phyloP scores from a whole-genome alignment of 2,797 vertebrate species.

The Protonibea diacanthus region DNA sequence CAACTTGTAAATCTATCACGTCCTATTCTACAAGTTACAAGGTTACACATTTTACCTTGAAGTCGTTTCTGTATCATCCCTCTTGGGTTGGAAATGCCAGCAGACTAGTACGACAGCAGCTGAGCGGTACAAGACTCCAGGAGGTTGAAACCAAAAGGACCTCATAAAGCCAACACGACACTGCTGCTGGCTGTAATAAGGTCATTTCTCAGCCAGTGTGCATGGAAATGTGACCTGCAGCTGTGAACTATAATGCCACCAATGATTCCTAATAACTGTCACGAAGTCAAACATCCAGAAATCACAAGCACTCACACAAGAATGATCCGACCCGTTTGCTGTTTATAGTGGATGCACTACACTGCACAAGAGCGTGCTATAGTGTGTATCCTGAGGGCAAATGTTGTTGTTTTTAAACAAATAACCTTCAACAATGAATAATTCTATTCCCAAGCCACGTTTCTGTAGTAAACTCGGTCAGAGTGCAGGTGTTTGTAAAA shows the following conservation, averaged over 20 bases:
- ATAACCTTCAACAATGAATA: slow-evolving; percentile 36
- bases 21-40: slow-evolving; percentile 8
- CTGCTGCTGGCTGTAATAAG: slow-evolving; percentile 54
- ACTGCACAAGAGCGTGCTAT: slow-evolving; percentile 16
- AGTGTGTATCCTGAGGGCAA: background rate
- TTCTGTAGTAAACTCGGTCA: slow-evolving; percentile 8
- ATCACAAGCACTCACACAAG: background rate
- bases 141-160: slow-evolving; percentile 39
- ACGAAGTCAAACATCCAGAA: slow-evolving; percentile 25
- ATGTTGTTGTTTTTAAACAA: slow-evolving; percentile 1
- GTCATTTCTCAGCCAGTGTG: slow-evolving; percentile 51
- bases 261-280: slow-evolving; percentile 23
- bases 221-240: slow-evolving; percentile 33
- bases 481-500: slow-evolving; percentile 34
- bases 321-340: slow-evolving; percentile 4
- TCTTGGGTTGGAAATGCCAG: slow-evolving; percentile 44
- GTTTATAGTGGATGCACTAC: background rate
- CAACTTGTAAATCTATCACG: background rate
- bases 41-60: slow-evolving; percentile 18
- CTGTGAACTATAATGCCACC: slow-evolving; percentile 21
- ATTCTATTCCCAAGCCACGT: slow-evolving; percentile 29
- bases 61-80: slow-evolving; percentile 17
- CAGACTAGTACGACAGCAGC: slow-evolving; percentile 41
- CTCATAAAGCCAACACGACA: slow-evolving; percentile 49
- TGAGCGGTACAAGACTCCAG: slow-evolving; percentile 48